phyloP scores from a whole-genome alignment of 1,140 invertebrate genomes.

The Nebria ingens region DNA sequence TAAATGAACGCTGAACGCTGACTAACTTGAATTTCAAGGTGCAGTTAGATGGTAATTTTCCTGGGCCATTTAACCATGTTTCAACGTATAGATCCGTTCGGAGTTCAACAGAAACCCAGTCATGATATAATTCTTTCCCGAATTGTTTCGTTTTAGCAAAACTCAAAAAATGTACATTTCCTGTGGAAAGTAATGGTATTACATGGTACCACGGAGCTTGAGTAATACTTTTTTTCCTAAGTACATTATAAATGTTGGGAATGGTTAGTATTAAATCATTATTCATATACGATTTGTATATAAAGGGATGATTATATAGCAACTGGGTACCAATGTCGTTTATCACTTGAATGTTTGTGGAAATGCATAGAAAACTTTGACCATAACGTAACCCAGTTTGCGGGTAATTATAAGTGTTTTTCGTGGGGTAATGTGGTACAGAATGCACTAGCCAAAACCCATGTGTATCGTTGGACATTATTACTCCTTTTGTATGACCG shows the following conservation, averaged over 20 bases:
- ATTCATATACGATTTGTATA: constrained; percentile 52
- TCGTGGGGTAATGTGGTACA: constrained; percentile 70
- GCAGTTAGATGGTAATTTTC: constrained; percentile 59
- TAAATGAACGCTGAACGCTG: too few relatives aligned
- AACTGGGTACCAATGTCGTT: constrained; percentile 60
- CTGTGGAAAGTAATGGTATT: constrained; percentile 44
- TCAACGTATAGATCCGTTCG: constrained; percentile 64
- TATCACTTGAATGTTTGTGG: constrained; percentile 49
- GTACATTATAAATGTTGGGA: constrained; percentile 48
- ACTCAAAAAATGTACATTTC: constrained; percentile 50
- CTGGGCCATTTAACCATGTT: constrained; percentile 78
- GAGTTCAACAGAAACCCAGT: constrained; percentile 64
- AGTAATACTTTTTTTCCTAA: constrained; percentile 47
- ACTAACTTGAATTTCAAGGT: constrained; percentile 7
- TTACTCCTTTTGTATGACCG: constrained; percentile 79
- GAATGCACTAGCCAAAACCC: constrained; percentile 90
- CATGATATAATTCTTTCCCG: constrained; percentile 75
- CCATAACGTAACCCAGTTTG: constrained; percentile 60
- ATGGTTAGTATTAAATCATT: constrained; percentile 37
- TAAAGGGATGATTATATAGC: constrained; percentile 63
- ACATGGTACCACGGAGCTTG: constrained; percentile 52
- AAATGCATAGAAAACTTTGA: constrained; percentile 81
- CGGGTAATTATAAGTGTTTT: constrained; percentile 60
- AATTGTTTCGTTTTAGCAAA: constrained; percentile 72
- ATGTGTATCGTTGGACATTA: constrained; percentile 55